Base-by-base conservation (phyloP, 2,113 vertebrate genomes). In the Colossoma macropomum region DNA sequence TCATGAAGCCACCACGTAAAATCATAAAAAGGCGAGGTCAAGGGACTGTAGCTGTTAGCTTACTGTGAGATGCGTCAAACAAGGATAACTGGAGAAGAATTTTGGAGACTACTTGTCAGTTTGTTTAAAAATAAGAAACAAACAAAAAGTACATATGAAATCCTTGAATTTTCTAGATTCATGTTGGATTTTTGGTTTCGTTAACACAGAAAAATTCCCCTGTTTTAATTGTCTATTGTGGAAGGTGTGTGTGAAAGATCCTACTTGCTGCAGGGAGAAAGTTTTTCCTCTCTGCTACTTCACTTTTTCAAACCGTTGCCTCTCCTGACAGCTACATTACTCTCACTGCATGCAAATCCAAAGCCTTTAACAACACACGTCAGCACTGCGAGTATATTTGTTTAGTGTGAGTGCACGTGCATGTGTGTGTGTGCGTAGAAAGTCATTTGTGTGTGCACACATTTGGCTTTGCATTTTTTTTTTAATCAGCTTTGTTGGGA, bases 251-350 rank as follows among this genome's bases (percentile, higher is more conserved):
- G 25, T 3, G 11, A 77, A 30, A 65, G n/a, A n/a, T 71, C 5
- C 48, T 12, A 50, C 23, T 75, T 75, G 71, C 71, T 81, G 56
- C 28, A 63, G 27, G 56, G 54, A 75, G 76, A n/a, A n/a, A 30
- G 73, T 78, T 87, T 89, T 91, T 92, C 86, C 89, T 85, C 81
- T 85, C 84, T 8, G 23, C 45, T 72, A 93, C 92, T 93, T 94
- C 92, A 90, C 88, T 90, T 91, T 93, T 93, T 92, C 69, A 80
- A 93, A 92, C 92, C 82, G 92, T 87, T 90, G 79, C 27, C 1
- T 56, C 74, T 65, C 38, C 72, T 75, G 45, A 54, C 30, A 66
- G 71, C 71, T 54, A 80, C 80, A 34, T 0, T 48, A 75, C 45
- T 84, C 45, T 74, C 19, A 70, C 65, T 34, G 72, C 87, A 90